phyloP scores from a whole-genome alignment of 2,113 vertebrate genomes.

The Oreochromis spilurus region DNA sequence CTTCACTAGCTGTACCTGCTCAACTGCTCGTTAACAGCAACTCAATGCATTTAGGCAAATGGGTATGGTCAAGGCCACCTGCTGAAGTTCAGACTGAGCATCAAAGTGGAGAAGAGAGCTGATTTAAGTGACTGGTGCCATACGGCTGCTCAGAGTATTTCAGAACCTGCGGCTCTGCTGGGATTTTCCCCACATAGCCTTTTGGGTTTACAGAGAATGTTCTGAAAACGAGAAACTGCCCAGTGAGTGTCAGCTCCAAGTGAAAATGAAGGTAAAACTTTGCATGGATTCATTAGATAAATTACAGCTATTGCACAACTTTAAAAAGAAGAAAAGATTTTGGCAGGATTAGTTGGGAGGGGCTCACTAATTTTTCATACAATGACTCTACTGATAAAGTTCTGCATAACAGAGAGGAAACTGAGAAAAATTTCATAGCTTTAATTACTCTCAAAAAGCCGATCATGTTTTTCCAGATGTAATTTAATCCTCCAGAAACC shows the following conservation, averaged over 20 bases:
- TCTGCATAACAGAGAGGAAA: not conserved
- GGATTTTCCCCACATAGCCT: not conserved
- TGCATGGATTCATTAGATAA: not conserved
- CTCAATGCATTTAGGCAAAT: not conserved
- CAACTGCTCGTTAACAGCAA: not conserved
- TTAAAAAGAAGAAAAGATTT: not conserved
- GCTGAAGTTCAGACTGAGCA: not conserved
- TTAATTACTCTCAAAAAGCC: not conserved
- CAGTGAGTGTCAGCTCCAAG: not conserved
- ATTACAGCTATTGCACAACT: not conserved
- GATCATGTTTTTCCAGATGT: not conserved
- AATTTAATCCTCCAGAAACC: not conserved
- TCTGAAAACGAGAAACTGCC: not conserved
- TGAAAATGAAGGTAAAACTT: not conserved
- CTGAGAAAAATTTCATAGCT: not conserved
- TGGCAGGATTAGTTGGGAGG: not conserved
- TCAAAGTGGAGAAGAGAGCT: not conserved
- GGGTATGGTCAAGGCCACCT: not conserved
- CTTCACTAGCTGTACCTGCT: not conserved
- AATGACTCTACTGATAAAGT: not conserved
- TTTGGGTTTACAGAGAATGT: not conserved
- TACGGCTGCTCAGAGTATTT: not conserved
- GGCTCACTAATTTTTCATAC: fast-evolving
- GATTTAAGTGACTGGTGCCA: not conserved
- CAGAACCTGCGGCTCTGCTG: not conserved